Conservation (phyloP, 1,140 invertebrate genomes). For the Pristionchus pacificus region DNA sequence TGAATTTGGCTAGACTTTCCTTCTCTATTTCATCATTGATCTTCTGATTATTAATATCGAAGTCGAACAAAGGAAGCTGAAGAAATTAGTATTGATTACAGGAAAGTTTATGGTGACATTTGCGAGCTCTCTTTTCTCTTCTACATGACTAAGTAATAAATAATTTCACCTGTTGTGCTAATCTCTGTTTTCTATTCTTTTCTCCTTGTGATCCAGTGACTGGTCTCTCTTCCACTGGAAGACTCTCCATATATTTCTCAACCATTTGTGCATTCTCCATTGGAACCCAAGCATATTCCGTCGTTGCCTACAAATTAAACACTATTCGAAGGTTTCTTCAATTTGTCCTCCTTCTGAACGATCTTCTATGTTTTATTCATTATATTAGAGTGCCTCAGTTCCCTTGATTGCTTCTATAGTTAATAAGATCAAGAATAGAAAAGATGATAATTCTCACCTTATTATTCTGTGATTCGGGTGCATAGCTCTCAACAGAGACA, state of each 20-base stretch:
- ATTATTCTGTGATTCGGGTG: background rate
- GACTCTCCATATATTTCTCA: slow-evolving; percentile 71
- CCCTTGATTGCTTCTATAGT: background rate
- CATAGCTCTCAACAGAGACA: slow-evolving; percentile 16
- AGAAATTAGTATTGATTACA: background rate
- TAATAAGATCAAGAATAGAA: background rate
- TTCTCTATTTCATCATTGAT: slow-evolving; percentile 63
- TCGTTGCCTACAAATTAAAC: background rate
- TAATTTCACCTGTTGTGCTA: slow-evolving; percentile 75
- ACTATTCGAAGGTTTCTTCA: background rate
- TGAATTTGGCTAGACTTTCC: slow-evolving; percentile 58
- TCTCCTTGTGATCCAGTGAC: slow-evolving; percentile 74
- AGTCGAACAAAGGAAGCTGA: slow-evolving; percentile 61
- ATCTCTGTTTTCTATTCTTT: slow-evolving; percentile 68
- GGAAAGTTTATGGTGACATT: background rate
- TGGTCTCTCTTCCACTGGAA: slow-evolving; percentile 69
- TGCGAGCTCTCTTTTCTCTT: background rate
- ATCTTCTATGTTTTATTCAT: background rate
- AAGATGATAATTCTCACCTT: background rate
- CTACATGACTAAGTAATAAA: slow-evolving; percentile 58
- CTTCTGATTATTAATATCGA: slow-evolving; percentile 67
- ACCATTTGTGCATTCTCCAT: slow-evolving; percentile 49
- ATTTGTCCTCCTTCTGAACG: background rate
- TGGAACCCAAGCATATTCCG: slow-evolving; percentile 31
- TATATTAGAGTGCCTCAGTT: background rate